Conservation (phyloP, 37 sponge, comb jelly and placozoan species). For the Bolinopsis microptera region DNA sequence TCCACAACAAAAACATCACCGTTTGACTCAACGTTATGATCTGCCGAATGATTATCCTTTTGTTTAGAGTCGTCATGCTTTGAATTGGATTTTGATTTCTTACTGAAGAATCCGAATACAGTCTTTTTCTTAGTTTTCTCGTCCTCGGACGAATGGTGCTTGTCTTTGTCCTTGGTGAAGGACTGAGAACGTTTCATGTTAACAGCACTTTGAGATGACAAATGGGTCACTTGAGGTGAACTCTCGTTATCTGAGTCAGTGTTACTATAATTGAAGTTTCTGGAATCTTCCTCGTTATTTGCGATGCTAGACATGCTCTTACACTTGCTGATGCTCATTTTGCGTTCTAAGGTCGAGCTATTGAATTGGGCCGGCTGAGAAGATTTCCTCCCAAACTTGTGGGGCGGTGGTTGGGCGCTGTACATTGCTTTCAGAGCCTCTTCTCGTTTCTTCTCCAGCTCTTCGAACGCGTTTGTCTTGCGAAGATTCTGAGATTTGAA, state of each 20-base stretch:
- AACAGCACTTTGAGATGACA: not conserved
- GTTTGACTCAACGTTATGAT: not conserved
- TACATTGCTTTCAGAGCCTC: slow-evolving; percentile 45
- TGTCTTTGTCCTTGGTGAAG: slow-evolving; percentile 45
- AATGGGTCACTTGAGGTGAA: not conserved
- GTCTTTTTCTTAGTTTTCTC: slow-evolving; percentile 61
- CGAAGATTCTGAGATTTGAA: slow-evolving; percentile 36
- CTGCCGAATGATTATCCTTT: not conserved
- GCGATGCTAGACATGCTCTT: slow-evolving; percentile 65
- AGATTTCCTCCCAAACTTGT: slow-evolving; percentile 9
- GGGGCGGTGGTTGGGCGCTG: slow-evolving; percentile 37
- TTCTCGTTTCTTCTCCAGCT: slow-evolving; percentile 37
- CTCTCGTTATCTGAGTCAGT: not conserved
- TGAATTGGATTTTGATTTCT: slow-evolving; percentile 18
- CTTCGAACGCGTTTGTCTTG: slow-evolving; percentile 53
- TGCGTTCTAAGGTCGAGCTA: not conserved
- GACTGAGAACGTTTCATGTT: slow-evolving; percentile 31
- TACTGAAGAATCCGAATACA: slow-evolving; percentile 5
- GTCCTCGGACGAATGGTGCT: slow-evolving; percentile 2
- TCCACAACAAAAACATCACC: not conserved
- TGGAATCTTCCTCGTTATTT: slow-evolving; percentile 5
- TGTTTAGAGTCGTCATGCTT: slow-evolving; percentile 4
- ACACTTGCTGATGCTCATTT: slow-evolving; percentile 50
- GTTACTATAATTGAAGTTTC: not conserved
- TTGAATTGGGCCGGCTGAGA: not conserved